Evolutionary conservation across 2,888 invertebrate species (phyloP), one percentile per base, ranked within the genome.

Genomic region (Stenurella melanura): DNA sequence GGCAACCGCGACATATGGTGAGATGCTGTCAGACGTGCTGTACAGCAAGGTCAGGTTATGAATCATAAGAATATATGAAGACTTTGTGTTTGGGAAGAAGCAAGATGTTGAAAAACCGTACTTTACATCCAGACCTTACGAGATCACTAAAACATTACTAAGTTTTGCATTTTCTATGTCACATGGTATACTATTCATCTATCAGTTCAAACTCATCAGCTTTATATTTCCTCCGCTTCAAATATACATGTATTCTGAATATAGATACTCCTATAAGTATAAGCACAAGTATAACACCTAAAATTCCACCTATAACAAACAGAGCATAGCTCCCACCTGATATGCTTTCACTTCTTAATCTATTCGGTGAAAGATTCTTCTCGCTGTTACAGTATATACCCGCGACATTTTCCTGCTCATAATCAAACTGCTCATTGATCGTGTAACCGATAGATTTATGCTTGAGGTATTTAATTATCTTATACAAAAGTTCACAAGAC

Each of bases 121-220:
- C n/a, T n/a, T n/a, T n/a, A n/a, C n/a, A n/a, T n/a, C n/a, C n/a
- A n/a, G n/a, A n/a, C 2, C 4, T 26, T 26, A 26, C 21, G 4
- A 26, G 21, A 26, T 26, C 21, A 26, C 21, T 26, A 26, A 26
- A 26, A 26, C 4, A 26, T 26, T 26, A 34, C 30, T 6, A 34
- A 34, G 30, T 7, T 0, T 34, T 34, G 30, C 30, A 9, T 26
- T 26, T 26, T 26, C 21, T 26, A 26, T 26, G 21, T 26, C 21
- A 26, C 21, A 26, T 26, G 21, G 21, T 26, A 26, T 34, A 19
- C 79, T 74, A 83, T 19, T 83, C 84, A 75, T 83, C 78, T 42
- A 88, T 82, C 42, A 88, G 78, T 79, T 88, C 88, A 73, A 88
- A 85, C 77, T 88, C 87, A 71, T 88, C 88, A 18, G 83, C 83